Percentiles rank a stretch among this genome's conserved stretches.
phyloP scores from a whole-genome alignment of 2,888 invertebrate genomes.

The Alsophila aescularia region DNA sequence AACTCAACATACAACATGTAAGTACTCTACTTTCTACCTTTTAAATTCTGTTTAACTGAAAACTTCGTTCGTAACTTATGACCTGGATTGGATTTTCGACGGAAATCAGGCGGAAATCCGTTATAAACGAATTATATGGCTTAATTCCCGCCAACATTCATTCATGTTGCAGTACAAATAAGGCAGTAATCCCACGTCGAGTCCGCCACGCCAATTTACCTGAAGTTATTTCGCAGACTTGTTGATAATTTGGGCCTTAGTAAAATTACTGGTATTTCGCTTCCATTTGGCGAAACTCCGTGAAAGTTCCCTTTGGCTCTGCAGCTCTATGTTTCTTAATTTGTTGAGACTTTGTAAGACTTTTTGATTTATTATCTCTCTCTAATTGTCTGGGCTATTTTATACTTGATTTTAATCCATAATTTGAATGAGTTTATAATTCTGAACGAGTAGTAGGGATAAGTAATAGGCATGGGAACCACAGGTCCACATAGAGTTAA shows the following conservation, averaged over 20 bases:
- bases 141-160: conserved; percentile 1
- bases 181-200: not conserved
- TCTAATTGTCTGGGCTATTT: not conserved
- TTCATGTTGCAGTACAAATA: conserved; percentile 13
- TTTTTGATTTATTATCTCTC: conserved; percentile 17
- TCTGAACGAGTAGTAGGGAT: too few species aligned
- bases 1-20: too few species aligned
- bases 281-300: conserved; percentile 11
- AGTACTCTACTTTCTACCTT: not conserved
- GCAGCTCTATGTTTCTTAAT: conserved; percentile 18
- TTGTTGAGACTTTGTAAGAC: conserved; percentile 8
- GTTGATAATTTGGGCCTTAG: conserved; percentile 6
- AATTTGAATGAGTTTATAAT: too few species aligned
- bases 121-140: not conserved
- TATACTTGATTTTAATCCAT: too few species aligned
- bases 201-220: conserved; percentile 15
- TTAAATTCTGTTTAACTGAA: not conserved
- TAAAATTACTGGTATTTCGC: conserved; percentile 15
- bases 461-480: too few species aligned
- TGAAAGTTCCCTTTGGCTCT: conserved; percentile 7
- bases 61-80: not conserved
- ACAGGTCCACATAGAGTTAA: too few species aligned
- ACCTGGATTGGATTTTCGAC: not conserved
- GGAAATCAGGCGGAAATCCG: not conserved
- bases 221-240: conserved; percentile 11